A percentile compares a stretch with the other conserved stretches of the same genome.
These are phyloP conservation scores for Salminus brasiliensis DNA, from an alignment of 2,113 vertebrate genomes.

Conservation along the genomic window DNA sequence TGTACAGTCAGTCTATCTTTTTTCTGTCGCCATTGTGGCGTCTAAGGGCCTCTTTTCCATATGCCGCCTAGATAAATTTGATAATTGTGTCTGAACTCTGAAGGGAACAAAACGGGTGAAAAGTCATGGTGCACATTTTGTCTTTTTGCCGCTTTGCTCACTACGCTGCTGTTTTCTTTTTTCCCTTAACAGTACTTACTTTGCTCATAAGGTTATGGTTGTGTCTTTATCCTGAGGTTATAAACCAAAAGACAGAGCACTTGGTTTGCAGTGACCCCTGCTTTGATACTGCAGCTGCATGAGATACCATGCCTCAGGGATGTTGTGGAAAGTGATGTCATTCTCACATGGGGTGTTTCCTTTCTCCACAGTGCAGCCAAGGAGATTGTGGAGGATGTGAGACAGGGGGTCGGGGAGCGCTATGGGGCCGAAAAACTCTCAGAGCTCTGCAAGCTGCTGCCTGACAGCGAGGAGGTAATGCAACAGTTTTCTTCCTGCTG, in stretches of 20 bases:
- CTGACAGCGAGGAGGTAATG: slow-evolving; percentile 74
- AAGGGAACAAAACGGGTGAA: slow-evolving; percentile 10
- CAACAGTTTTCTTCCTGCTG: slow-evolving; percentile 6
- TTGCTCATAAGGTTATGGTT: not conserved
- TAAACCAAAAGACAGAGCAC: not conserved
- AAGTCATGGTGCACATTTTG: not conserved
- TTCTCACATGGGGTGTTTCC: slow-evolving; percentile 30
- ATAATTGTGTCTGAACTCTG: slow-evolving; percentile 38
- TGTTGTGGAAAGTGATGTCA: slow-evolving; percentile 49
- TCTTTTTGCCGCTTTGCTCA: not conserved
- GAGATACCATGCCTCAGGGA: not conserved
- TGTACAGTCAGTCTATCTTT: slow-evolving; percentile 49
- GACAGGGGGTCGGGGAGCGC: slow-evolving; percentile 68
- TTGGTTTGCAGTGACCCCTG: not conserved
- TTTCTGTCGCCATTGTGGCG: slow-evolving; percentile 52
- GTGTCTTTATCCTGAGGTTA: not conserved
- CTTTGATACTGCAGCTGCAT: slow-evolving; percentile 8
- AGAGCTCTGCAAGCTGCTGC: slow-evolving; percentile 79
- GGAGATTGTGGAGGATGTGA: slow-evolving; percentile 78
- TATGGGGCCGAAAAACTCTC: slow-evolving; percentile 77
- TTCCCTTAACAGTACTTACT: not conserved
- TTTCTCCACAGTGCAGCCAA: slow-evolving; percentile 68
- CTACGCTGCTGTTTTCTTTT: not conserved
- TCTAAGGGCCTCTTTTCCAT: slow-evolving; percentile 33
- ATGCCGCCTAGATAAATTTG: slow-evolving; percentile 57